These are phyloP conservation scores for Peribatodes rhomboidaria DNA, from an alignment of 2,888 invertebrate species.

Conservation along the genomic window DNA sequence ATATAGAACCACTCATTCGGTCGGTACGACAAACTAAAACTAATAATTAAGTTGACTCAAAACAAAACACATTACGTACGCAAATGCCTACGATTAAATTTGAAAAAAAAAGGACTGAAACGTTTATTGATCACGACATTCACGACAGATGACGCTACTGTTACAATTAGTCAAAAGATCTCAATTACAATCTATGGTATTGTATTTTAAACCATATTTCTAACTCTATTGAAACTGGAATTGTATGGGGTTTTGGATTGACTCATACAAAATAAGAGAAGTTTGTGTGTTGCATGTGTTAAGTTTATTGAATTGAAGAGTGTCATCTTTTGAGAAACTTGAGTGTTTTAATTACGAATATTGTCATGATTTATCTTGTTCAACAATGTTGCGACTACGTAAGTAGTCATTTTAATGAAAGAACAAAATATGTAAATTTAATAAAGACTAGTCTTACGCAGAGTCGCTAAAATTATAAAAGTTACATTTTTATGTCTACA, in stretches of 20 bases:
- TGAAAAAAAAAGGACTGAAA: conserved; percentile 52
- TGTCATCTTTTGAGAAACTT: conserved; percentile 4
- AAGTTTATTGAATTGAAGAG: conserved; percentile 15
- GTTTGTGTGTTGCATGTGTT: conserved; percentile 9
- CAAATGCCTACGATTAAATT: conserved; percentile 13
- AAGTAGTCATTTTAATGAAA: not conserved
- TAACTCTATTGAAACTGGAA: not conserved
- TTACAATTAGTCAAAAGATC: conserved; percentile 19
- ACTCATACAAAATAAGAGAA: conserved; percentile 6
- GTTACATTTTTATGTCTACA: too few species aligned
- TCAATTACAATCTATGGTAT: not conserved
- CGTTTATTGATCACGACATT: conserved; percentile 66
- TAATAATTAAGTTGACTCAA: conserved; percentile 14
- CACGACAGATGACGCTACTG: conserved; percentile 65
- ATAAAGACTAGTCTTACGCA: too few species aligned
- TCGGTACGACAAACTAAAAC: too few species aligned
- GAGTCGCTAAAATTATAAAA: too few species aligned
- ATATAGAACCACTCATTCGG: too few species aligned
- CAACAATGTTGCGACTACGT: not conserved
- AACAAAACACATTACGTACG: conserved; percentile 1
- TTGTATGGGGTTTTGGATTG: not conserved
- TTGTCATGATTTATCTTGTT: conserved; percentile 16
- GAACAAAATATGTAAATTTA: too few species aligned
- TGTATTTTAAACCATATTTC: not conserved
- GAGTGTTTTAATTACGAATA: conserved; percentile 3